A percentile compares a stretch with the other conserved stretches of the same genome.
Evolutionary conservation across 1,140 invertebrate species (phyloP).

Genomic region (Stratiolaelaps scimitus): DNA sequence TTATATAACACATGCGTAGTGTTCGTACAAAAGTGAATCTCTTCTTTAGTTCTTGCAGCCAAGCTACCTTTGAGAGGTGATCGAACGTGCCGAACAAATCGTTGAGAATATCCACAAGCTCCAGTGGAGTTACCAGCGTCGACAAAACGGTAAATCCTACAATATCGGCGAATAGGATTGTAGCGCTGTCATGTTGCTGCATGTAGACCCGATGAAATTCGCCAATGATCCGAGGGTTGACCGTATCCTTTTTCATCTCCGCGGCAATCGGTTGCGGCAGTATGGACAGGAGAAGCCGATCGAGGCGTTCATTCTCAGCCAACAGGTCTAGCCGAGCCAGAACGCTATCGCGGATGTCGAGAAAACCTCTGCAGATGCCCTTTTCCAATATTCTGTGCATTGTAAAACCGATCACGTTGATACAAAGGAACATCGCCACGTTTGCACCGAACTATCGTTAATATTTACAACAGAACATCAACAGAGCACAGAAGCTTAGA

Average conservation of each 20-base stretch:
- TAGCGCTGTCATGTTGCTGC: slow-evolving; percentile 89
- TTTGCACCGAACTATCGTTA: not conserved
- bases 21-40: no score
- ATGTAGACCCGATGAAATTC: slow-evolving; percentile 93
- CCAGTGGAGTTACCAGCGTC: slow-evolving; percentile 77
- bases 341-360: not conserved
- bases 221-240: slow-evolving; percentile 47
- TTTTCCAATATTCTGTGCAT: not conserved
- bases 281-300: slow-evolving; percentile 75
- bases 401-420: not conserved
- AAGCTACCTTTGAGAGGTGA: slow-evolving; percentile 72
- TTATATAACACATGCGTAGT: no score
- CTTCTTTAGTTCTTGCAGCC: slow-evolving; percentile 34
- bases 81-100: slow-evolving; percentile 94
- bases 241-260: slow-evolving; percentile 62
- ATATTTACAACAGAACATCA: no score
- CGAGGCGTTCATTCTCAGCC: slow-evolving; percentile 46
- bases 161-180: slow-evolving; percentile 94
- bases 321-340: not conserved
- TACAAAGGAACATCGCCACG: not conserved
- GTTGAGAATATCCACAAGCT: slow-evolving; percentile 85
- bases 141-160: slow-evolving; percentile 93
- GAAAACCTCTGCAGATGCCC: not conserved
- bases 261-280: slow-evolving; percentile 84
- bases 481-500: no score